Base-by-base conservation (phyloP, 2,888 invertebrate species). In the Amphiduros pacificus region DNA sequence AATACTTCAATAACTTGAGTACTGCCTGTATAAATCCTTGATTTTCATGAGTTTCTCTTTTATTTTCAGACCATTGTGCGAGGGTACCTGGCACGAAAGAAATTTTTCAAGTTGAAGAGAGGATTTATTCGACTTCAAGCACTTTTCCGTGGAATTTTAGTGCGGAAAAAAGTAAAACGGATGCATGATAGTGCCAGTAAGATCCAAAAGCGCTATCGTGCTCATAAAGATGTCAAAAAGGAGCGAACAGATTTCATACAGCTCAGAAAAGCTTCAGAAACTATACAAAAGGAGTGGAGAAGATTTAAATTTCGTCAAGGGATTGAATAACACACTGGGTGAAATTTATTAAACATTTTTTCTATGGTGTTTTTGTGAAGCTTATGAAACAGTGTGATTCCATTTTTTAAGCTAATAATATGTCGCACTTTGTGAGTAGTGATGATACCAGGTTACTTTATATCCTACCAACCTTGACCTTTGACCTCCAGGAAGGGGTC, bases 231-330 rank as follows among this genome's bases (percentile, higher is more conserved):
- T 26, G 49, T 49, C n/a, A 31, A 53, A 26, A 36, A 27, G 31
- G 24, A 52, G 9, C 52, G 53, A 6, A 28, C 44, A 22, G 60
- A 60, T 4, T 53, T 60, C 53, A 32, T 60, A 20, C 27, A 60
- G 31, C 22, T 60, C 40, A 52, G 48, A 29, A 60, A 60, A 29
- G 60, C 60, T 4, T 53, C 52, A 14, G 49, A 36, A n/a, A 53
- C 44, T 31, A 60, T 60, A 29, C 60, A 60, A 40, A 32, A 53
- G 11, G 60, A 60, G 31, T 60, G 60, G 60, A 44, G 60, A 3
- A n/a, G 53, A 9, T 60, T 44, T 36, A 60, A 60, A 24, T 53
- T 53, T 24, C 5, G 60, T 4, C 60, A 60, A 29, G 60, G 60
- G 48, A 56, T 56, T 31, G 56, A 56, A 31, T 56, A 56, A 27